Percentiles rank a stretch among this genome's conserved stretches.
Evolutionary conservation across 64 coral and sea anemone species (phyloP).

Genomic region (Montipora cactus): DNA sequence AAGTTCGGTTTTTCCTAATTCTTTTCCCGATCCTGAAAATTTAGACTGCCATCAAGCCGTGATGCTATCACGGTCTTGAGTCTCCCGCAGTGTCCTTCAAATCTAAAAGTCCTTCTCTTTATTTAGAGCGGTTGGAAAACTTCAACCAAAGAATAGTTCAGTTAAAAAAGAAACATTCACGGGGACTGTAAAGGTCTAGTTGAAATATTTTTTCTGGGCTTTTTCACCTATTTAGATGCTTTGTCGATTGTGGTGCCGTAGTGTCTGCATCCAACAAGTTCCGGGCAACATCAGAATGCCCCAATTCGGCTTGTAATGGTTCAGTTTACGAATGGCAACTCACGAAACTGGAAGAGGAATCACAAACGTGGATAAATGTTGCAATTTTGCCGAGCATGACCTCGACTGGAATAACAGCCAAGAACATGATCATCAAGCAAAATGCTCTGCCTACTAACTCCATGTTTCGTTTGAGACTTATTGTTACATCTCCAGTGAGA

Average conservation of each 20-base stretch:
- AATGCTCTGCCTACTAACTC: not conserved
- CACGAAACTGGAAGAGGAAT: not conserved
- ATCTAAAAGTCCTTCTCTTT: too few species aligned
- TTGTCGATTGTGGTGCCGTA: conserved; percentile 8
- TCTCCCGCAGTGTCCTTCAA: too few species aligned
- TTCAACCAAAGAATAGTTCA: too few species aligned
- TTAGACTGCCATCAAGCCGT: too few species aligned
- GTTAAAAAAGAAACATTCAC: too few species aligned
- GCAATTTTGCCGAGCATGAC: conserved; percentile 16
- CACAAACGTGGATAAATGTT: not conserved
- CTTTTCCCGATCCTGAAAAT: too few species aligned
- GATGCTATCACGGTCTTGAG: too few species aligned
- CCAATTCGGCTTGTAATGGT: conserved; percentile 24
- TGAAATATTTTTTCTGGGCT: not conserved
- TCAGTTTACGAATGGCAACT: conserved; percentile 28
- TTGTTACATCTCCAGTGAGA: not conserved
- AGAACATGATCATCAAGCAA: conserved; percentile 12
- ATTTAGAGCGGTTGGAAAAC: too few species aligned
- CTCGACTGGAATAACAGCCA: not conserved
- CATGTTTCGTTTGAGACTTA: not conserved
- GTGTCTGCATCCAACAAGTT: conserved; percentile 31
- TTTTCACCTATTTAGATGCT: not conserved
- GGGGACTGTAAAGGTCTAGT: not conserved
- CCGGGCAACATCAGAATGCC: conserved; percentile 29
- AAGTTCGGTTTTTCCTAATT: too few species aligned